phyloP scores from a whole-genome alignment of 2,113 vertebrate species.

The Rousettus leschenaultii region DNA sequence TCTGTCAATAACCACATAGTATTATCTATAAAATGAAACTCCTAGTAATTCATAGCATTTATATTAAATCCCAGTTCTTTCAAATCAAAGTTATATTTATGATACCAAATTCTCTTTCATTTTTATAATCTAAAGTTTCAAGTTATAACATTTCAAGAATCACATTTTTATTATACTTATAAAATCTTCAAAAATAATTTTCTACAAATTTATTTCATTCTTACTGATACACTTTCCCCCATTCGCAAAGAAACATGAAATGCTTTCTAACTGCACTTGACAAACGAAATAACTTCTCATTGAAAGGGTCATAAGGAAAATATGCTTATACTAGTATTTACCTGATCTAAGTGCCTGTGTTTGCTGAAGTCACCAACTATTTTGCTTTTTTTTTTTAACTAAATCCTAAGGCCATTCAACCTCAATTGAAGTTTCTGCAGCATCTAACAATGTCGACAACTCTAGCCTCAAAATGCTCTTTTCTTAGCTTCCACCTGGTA shows the following conservation, averaged over 20 bases:
- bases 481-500: background rate
- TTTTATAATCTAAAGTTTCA: background rate
- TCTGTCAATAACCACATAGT: background rate
- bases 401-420: background rate
- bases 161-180: background rate
- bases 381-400: background rate
- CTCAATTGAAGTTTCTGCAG: background rate
- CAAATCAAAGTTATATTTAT: background rate
- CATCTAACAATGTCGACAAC: background rate
- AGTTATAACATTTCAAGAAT: background rate
- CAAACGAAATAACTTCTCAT: background rate
- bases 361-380: background rate
- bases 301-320: background rate
- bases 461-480: background rate
- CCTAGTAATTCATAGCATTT: background rate
- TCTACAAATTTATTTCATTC: background rate
- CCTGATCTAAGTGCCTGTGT: background rate
- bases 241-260: background rate
- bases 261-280: background rate
- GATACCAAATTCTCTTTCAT: background rate
- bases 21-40: background rate
- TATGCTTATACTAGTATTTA: background rate
- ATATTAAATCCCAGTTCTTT: constrained; percentile 39
- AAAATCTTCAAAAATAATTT: constrained; percentile 15
- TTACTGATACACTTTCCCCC: background rate